These are phyloP conservation scores for Calephelis perditalis DNA, from an alignment of 2,888 invertebrate genomes.

Conservation along the genomic window DNA sequence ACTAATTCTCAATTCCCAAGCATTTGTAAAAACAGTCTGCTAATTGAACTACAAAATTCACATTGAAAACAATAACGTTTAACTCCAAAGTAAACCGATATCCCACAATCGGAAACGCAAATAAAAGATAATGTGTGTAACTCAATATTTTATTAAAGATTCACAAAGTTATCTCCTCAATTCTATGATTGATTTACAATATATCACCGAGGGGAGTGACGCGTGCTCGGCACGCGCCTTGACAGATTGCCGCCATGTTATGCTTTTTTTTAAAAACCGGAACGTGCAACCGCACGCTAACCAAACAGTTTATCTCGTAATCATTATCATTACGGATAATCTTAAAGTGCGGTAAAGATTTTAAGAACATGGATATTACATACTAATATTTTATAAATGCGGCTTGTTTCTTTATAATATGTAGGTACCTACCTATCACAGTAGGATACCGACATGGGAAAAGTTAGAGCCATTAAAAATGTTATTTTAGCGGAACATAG, in stretches of 20 bases:
- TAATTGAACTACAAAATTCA: conserved; percentile 31
- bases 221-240: conserved; percentile 63
- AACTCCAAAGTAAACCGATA: conserved; percentile 56
- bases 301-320: conserved; percentile 42
- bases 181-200: conserved; percentile 55
- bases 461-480: too few species aligned
- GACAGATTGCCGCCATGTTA: conserved; percentile 51
- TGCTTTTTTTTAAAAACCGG: conserved; percentile 34
- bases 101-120: conserved; percentile 67
- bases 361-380: conserved; percentile 28
- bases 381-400: not conserved
- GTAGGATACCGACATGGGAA: too few species aligned
- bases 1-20: conserved; percentile 8
- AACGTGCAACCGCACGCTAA: conserved; percentile 23
- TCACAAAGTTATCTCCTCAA: conserved; percentile 51
- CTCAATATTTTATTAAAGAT: conserved; percentile 62
- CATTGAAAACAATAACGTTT: conserved; percentile 55
- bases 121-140: conserved; percentile 68
- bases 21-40: conserved; percentile 47
- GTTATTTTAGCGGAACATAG: too few species aligned
- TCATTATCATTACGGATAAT: conserved; percentile 48
- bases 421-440: too few species aligned
- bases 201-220: conserved; percentile 50
- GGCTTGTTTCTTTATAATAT: too few species aligned
- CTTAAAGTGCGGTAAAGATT: conserved; percentile 38